Conservation (phyloP, 2,797 vertebrate species). For the Mycteria americana region DNA sequence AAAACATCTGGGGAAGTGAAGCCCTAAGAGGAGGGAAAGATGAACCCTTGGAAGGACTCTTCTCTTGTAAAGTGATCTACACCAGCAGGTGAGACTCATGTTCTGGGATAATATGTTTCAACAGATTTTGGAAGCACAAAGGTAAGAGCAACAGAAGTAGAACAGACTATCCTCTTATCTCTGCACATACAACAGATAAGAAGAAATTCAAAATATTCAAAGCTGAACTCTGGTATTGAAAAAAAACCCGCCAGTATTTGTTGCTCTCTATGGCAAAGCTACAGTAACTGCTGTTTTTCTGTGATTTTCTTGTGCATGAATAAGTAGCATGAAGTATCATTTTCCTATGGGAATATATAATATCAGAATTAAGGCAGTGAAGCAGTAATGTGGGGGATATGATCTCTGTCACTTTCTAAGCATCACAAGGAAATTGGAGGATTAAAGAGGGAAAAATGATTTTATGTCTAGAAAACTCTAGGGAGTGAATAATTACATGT, state of each 20-base stretch:
- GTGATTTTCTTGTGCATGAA: background rate
- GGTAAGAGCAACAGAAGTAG: background rate
- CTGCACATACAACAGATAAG: background rate
- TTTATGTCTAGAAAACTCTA: background rate
- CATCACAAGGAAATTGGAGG: background rate
- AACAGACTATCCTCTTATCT: background rate
- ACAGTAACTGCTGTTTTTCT: background rate
- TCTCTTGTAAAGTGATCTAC: background rate
- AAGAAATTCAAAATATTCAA: background rate
- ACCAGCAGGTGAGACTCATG: background rate
- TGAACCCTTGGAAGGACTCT: background rate
- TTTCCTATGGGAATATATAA: background rate
- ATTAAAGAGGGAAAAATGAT: background rate
- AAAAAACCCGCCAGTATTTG: background rate
- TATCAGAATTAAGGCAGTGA: background rate
- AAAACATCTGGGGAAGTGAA: background rate
- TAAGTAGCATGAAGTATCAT: background rate
- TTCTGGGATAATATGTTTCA: background rate
- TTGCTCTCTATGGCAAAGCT: background rate
- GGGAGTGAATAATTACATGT: background rate
- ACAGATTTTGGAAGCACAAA: background rate
- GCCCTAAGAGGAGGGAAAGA: background rate
- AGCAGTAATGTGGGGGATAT: background rate
- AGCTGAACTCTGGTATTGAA: background rate
- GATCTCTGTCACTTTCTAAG: background rate